phyloP scores from a whole-genome alignment of 2,113 vertebrate species.

The Prochilodus magdalenae region DNA sequence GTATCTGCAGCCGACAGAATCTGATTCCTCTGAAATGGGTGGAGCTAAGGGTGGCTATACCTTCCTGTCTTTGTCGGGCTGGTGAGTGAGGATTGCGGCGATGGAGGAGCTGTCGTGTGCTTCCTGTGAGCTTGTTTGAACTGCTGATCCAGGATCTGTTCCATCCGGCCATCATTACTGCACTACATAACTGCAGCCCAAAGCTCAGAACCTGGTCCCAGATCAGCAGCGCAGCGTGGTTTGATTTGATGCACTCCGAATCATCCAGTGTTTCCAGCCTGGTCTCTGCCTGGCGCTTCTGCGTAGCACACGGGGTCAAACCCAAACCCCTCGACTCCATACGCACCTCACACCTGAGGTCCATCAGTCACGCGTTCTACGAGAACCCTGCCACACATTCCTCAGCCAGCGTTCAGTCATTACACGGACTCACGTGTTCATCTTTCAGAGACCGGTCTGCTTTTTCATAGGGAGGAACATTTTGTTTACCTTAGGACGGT shows the following conservation, averaged over 20 bases:
- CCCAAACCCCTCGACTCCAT: too few relatives aligned
- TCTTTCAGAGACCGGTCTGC: too few relatives aligned
- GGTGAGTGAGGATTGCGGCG: constrained; percentile 80
- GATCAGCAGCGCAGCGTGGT: background rate
- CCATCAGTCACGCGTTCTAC: too few relatives aligned
- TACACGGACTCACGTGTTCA: too few relatives aligned
- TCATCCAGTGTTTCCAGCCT: background rate
- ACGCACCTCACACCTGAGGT: too few relatives aligned
- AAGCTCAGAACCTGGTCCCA: background rate
- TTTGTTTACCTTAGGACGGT: too few relatives aligned
- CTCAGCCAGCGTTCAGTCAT: too few relatives aligned
- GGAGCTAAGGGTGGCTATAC: constrained; percentile 78
- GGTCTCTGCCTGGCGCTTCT: background rate
- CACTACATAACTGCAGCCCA: background rate
- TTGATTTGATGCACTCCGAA: background rate
- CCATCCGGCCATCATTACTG: background rate
- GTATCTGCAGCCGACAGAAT: constrained; percentile 81
- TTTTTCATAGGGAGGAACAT: too few relatives aligned
- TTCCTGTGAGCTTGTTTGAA: background rate
- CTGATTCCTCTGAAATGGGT: constrained; percentile 84
- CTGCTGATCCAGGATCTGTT: constrained; percentile 6
- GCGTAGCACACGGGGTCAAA: too few relatives aligned
- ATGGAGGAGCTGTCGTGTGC: background rate
- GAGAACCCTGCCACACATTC: too few relatives aligned
- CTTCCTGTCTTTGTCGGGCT: constrained; percentile 66